Percentiles rank a stretch among this genome's conserved stretches.
Evolutionary conservation across 2,888 invertebrate species (phyloP).

Genomic region (Dexiosoma caninum): DNA sequence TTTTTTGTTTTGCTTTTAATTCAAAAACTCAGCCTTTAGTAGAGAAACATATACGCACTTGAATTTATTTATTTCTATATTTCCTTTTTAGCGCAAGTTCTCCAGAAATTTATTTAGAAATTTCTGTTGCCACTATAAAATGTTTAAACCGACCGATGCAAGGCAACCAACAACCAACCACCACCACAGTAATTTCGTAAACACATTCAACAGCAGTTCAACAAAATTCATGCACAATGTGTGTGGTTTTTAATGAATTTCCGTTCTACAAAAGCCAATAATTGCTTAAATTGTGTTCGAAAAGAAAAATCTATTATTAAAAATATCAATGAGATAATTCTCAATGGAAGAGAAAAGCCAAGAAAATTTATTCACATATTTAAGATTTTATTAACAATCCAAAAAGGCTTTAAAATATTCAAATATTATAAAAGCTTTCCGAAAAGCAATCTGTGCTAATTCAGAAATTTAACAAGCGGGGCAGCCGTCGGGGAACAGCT

Average conservation of each 20-base stretch:
- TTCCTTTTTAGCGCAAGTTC: background rate
- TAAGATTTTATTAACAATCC: too few relatives aligned
- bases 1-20: too few relatives aligned
- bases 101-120: constrained; percentile 46
- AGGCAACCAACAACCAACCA: too few relatives aligned
- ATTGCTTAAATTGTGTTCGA: constrained; percentile 26
- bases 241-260: constrained; percentile 63
- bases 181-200: constrained; percentile 18
- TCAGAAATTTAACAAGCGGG: too few relatives aligned
- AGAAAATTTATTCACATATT: too few relatives aligned
- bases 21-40: background rate
- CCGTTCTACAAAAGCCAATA: constrained; percentile 48
- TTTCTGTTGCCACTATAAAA: constrained; percentile 5
- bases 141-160: background rate
- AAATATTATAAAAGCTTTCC: too few relatives aligned
- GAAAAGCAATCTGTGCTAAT: too few relatives aligned
- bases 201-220: background rate
- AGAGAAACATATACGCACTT: background rate
- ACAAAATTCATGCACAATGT: constrained; percentile 43
- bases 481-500: too few relatives aligned
- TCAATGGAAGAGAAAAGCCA: too few relatives aligned
- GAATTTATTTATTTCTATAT: background rate
- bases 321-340: background rate
- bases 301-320: background rate
- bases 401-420: too few relatives aligned